These are phyloP conservation scores for Ommatoiulus sabulosus DNA, from an alignment of 2,888 invertebrate genomes.

Conservation along the genomic window DNA sequence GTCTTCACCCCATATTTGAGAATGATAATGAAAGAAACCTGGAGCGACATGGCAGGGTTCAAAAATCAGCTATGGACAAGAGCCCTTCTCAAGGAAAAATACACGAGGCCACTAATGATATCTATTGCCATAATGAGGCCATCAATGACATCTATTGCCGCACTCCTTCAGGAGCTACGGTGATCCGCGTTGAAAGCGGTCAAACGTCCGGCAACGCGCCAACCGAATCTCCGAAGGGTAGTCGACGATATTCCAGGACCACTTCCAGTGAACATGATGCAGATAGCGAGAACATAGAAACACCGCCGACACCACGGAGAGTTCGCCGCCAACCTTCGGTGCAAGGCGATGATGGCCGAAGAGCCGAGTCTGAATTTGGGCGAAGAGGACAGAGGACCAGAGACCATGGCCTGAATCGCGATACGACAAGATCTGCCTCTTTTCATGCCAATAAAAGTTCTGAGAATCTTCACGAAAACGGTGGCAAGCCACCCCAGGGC, in stretches of 20 bases:
- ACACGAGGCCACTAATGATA: background rate
- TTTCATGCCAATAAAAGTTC: background rate
- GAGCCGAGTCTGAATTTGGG: background rate
- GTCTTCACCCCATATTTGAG: constrained; percentile 53
- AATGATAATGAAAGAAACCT: constrained; percentile 16
- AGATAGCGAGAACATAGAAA: constrained; percentile 91
- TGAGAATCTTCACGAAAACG: constrained; percentile 31
- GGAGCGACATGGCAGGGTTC: background rate
- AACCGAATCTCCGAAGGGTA: background rate
- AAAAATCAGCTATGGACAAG: too few species aligned
- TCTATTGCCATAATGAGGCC: background rate
- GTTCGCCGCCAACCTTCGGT: constrained; percentile 59
- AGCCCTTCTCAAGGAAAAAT: background rate
- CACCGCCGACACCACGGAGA: constrained; percentile 84
- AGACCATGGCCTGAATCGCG: background rate
- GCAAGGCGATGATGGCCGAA: background rate
- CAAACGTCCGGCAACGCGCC: background rate
- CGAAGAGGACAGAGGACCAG: background rate
- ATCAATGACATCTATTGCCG: constrained; percentile 42
- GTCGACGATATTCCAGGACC: constrained; percentile 41
- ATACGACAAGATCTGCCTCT: background rate
- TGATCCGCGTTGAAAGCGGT: constrained; percentile 54
- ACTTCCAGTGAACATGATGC: constrained; percentile 56
- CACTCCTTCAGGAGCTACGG: constrained; percentile 47
- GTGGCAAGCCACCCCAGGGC: constrained; percentile 30